Percentiles rank a stretch among this genome's conserved stretches.
Evolutionary conservation across 2,888 invertebrate genomes (phyloP).

Genomic region (Drosophila fulvimacula): DNA sequence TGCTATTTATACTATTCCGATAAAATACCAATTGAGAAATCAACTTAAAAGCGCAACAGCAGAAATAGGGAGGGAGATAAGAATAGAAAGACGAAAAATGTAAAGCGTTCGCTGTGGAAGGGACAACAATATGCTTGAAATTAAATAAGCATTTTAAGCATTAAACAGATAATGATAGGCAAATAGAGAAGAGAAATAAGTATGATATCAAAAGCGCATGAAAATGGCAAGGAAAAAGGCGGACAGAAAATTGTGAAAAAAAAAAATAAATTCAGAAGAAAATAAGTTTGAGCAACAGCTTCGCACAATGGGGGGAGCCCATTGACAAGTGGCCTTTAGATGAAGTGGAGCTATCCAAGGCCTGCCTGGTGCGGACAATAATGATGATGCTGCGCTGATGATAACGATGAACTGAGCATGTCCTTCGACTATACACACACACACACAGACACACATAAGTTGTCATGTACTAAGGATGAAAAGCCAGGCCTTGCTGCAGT

Average conservation of each 20-base stretch:
- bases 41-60: background rate
- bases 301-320: conserved; percentile 38
- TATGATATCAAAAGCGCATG: conserved; percentile 44
- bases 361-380: conserved; percentile 21
- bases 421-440: conserved; percentile 62
- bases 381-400: conserved; percentile 20
- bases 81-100: background rate
- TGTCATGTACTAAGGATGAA: conserved; percentile 42
- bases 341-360: conserved; percentile 58
- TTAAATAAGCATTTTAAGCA: conserved; percentile 46
- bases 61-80: background rate
- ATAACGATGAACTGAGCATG: conserved; percentile 38
- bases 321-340: conserved; percentile 77
- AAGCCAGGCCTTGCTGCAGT: conserved; percentile 21
- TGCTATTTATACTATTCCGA: no score
- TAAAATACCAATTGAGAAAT: background rate
- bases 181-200: conserved; percentile 33
- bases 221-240: conserved; percentile 3
- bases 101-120: background rate
- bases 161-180: conserved; percentile 41
- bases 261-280: background rate
- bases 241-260: background rate
- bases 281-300: conserved; percentile 26
- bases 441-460: conserved; percentile 26
- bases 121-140: conserved; percentile 21